Evolutionary conservation across 2,797 vertebrate genomes (phyloP).

Genomic region (Columba guinea): DNA sequence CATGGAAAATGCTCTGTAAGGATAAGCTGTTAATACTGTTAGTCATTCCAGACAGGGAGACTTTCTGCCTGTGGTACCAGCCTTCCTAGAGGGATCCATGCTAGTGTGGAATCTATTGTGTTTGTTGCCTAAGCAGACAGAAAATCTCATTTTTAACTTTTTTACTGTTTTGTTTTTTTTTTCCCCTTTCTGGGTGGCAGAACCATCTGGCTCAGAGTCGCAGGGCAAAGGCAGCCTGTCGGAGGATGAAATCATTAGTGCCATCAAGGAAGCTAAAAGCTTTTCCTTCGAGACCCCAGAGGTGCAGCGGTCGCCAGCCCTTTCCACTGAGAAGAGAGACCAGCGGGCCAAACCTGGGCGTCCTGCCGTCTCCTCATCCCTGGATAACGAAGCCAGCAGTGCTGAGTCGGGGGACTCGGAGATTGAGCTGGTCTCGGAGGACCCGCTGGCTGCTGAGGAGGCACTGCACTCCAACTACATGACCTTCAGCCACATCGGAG

Average conservation of each 20-base stretch:
- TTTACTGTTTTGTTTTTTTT: background rate
- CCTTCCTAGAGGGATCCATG: background rate
- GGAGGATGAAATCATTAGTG: conserved; percentile 80
- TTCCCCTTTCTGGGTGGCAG: conserved; percentile 69
- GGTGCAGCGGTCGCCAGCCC: background rate
- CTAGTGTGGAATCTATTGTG: background rate
- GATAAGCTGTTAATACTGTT: background rate
- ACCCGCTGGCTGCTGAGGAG: conserved; percentile 80
- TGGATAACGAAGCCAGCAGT: conserved; percentile 88
- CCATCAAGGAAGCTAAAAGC: conserved; percentile 78
- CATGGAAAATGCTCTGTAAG: background rate
- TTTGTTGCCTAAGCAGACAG: background rate
- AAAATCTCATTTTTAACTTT: background rate
- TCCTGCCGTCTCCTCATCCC: conserved; percentile 6
- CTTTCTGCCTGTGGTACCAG: conserved; percentile 7
- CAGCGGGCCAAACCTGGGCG: conserved; percentile 47
- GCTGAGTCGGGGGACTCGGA: conserved; percentile 96
- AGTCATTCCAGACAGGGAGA: background rate
- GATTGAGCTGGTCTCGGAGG: conserved; percentile 95
- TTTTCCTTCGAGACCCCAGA: conserved; percentile 71
- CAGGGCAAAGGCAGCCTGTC: conserved; percentile 85
- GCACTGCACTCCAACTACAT: conserved; percentile 81
- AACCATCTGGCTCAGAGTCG: conserved; percentile 85
- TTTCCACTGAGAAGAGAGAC: conserved; percentile 44
- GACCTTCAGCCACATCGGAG: conserved; percentile 83